A percentile compares a stretch with the other conserved stretches of the same genome.
phyloP scores from a whole-genome alignment of 2,888 invertebrate species.

The Epirrhoe tristata region DNA sequence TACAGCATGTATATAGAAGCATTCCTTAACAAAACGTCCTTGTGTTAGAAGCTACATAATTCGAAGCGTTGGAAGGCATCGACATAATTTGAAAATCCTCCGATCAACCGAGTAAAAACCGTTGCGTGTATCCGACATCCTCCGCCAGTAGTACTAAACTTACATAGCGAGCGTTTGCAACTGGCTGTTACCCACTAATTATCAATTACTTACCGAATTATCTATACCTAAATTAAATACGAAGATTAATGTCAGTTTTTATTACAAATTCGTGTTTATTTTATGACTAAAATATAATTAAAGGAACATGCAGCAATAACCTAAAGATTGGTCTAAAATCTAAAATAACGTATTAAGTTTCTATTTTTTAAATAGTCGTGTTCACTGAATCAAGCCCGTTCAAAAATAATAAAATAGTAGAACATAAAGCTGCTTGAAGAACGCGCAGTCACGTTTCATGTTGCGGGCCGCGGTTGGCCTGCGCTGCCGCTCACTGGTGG shows the following conservation, averaged over 20 bases:
- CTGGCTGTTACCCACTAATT: slow-evolving; percentile 6
- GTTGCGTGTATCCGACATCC: slow-evolving; percentile 60
- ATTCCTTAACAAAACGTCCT: background rate
- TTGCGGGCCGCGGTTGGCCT: slow-evolving; percentile 67
- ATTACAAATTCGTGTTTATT: background rate
- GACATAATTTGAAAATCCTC: slow-evolving; percentile 35
- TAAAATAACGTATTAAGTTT: too few relatives aligned
- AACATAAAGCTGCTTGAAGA: background rate
- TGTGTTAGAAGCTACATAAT: slow-evolving; percentile 21
- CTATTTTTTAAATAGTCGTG: too few relatives aligned
- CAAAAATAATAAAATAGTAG: background rate
- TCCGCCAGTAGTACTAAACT: slow-evolving; percentile 39
- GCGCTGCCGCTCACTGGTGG: slow-evolving; percentile 72
- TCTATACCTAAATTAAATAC: background rate
- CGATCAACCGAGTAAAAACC: slow-evolving; percentile 33
- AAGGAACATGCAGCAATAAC: background rate
- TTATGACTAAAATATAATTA: background rate
- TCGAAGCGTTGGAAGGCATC: slow-evolving; percentile 34
- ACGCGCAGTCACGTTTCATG: slow-evolving; percentile 1
- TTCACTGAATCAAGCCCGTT: too few relatives aligned
- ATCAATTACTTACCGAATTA: background rate
- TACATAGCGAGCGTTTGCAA: slow-evolving; percentile 19
- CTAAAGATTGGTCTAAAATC: background rate
- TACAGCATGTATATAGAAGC: too few relatives aligned
- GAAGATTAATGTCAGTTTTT: background rate